A percentile compares a stretch with the other conserved stretches of the same genome.
These are phyloP conservation scores for Lepidochitona cinerea DNA, from an alignment of 2,888 invertebrate genomes.

Conservation along the genomic window DNA sequence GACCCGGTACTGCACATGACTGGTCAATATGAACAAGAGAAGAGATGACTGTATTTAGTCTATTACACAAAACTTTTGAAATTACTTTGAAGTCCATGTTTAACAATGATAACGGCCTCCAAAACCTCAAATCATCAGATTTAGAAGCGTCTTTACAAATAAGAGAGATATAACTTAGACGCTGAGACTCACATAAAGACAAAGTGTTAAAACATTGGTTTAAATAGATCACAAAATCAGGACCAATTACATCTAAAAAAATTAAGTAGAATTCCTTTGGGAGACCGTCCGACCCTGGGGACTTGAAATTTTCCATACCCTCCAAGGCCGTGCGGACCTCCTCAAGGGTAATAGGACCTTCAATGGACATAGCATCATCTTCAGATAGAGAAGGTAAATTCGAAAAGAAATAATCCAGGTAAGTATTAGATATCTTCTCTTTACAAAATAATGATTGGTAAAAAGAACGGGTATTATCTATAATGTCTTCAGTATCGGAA, in stretches of 20 bases:
- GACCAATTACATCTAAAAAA: slow-evolving; percentile 8
- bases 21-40: slow-evolving; percentile 30
- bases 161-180: slow-evolving; percentile 15
- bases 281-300: slow-evolving; percentile 13
- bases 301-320: background rate
- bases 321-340: slow-evolving; percentile 1
- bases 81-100: slow-evolving; percentile 40
- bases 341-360: background rate
- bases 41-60: slow-evolving; percentile 27
- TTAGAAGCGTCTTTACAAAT: slow-evolving; percentile 34
- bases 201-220: background rate
- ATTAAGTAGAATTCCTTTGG: slow-evolving; percentile 8
- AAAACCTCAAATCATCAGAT: slow-evolving; percentile 29
- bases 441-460: slow-evolving; percentile 1
- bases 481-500: background rate
- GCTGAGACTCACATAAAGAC: background rate
- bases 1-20: slow-evolving; percentile 36
- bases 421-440: background rate
- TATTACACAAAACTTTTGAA: slow-evolving; percentile 32
- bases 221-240: background rate
- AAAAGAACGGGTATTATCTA: background rate
- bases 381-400: slow-evolving; percentile 3
- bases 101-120: slow-evolving; percentile 37
- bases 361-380: background rate
- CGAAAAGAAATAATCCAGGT: background rate